Conservation (phyloP, 1,140 invertebrate species). For the Amyelois transitella region DNA sequence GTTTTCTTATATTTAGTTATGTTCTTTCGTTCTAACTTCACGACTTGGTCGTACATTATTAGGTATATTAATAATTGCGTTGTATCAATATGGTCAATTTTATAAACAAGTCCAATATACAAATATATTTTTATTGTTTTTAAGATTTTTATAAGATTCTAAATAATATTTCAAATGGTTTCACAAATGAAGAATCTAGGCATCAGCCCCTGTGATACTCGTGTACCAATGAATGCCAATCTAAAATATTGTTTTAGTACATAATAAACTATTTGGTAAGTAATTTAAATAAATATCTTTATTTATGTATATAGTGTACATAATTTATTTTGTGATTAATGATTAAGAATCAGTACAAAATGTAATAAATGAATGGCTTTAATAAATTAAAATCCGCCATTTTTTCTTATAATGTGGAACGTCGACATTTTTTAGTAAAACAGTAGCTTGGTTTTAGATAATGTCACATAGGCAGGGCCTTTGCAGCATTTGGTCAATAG, state of each 20-base stretch:
- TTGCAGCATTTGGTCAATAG: conserved; percentile 22
- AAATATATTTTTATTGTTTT: neutral
- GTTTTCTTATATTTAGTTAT: neutral
- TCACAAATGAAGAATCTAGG: neutral
- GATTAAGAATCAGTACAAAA: conserved; percentile 19
- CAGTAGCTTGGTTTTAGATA: neutral
- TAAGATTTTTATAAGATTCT: neutral
- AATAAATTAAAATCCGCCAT: neutral
- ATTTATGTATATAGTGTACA: conserved; percentile 53
- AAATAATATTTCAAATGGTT: neutral
- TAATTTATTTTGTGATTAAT: conserved; percentile 30
- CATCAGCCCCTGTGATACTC: conserved; percentile 38
- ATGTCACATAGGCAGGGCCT: conserved; percentile 48
- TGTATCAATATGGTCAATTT: neutral
- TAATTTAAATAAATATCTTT: conserved; percentile 8
- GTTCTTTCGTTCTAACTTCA: neutral
- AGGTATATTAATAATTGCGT: neutral
- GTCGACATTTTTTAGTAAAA: conserved; percentile 25
- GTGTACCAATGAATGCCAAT: conserved; percentile 42
- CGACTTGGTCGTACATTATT: neutral
- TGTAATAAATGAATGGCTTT: neutral
- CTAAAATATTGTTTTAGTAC: conserved; percentile 7
- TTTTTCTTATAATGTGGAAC: conserved; percentile 43
- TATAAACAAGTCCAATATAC: neutral
- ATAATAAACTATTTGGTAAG: conserved; percentile 6